Evolutionary conservation across 2,888 invertebrate species (phyloP).

Genomic region (Trilocha varians): DNA sequence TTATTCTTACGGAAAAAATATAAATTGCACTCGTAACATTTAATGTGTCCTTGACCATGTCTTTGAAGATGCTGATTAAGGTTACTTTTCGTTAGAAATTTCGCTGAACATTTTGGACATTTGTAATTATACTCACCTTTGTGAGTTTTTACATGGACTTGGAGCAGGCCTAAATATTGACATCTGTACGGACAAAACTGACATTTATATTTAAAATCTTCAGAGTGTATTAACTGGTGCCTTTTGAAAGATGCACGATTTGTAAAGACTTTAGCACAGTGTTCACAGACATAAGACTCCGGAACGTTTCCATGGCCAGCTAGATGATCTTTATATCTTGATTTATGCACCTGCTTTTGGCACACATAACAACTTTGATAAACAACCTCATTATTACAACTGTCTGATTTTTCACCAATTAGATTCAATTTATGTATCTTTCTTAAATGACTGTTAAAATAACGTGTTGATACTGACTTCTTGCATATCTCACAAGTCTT

Average conservation of each 20-base stretch:
- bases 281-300: conserved; percentile 27
- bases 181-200: conserved; percentile 34
- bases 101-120: conserved; percentile 27
- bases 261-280: conserved; percentile 29
- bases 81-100: conserved; percentile 34
- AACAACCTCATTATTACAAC: background rate
- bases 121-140: conserved; percentile 32
- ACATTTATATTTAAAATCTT: conserved; percentile 29
- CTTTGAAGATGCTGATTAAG: conserved; percentile 23
- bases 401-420: conserved; percentile 3
- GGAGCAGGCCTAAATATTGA: conserved; percentile 26
- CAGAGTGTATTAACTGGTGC: conserved; percentile 27
- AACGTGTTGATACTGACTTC: conserved; percentile 12
- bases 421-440: conserved; percentile 11
- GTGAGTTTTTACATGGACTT: conserved; percentile 31
- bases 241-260: conserved; percentile 24
- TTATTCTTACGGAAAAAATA: conserved; percentile 18
- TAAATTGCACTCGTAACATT: conserved; percentile 20
- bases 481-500: conserved; percentile 18
- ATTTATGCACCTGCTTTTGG: conserved; percentile 15
- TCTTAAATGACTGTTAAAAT: conserved; percentile 18
- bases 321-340: conserved; percentile 19
- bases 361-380: conserved; percentile 19
- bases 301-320: conserved; percentile 15
- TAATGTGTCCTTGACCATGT: conserved; percentile 14